phyloP scores from a whole-genome alignment of 2,797 vertebrate genomes.

The Oreonectes daqikongensis region DNA sequence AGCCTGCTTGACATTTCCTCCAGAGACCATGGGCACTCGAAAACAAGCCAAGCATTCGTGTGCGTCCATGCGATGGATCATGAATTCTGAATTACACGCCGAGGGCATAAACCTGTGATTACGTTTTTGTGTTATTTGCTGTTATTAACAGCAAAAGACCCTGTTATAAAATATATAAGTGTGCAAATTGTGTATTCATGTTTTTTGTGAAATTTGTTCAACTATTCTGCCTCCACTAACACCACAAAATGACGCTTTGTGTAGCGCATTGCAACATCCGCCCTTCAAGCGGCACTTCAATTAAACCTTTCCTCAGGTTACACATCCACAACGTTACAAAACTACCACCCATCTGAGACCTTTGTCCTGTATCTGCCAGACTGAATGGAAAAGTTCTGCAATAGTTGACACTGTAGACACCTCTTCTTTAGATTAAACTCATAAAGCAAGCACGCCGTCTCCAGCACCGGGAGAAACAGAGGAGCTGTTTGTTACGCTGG shows the following conservation, averaged over 20 bases:
- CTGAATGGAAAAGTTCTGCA: not conserved
- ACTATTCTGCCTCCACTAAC: conserved; percentile 15
- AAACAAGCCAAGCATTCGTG: conserved; percentile 36
- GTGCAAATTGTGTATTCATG: not conserved
- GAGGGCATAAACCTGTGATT: conserved; percentile 27
- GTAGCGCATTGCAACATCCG: not conserved
- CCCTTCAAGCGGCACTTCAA: not conserved
- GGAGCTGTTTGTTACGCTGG: conserved; percentile 73
- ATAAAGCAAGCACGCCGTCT: conserved; percentile 69
- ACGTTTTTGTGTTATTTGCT: conserved; percentile 11
- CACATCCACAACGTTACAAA: not conserved
- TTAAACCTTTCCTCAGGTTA: conserved; percentile 5
- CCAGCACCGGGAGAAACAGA: conserved; percentile 64
- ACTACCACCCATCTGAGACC: conserved; percentile 1
- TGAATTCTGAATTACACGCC: conserved; percentile 32
- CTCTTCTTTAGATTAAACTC: conserved; percentile 70
- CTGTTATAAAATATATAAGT: conserved; percentile 27
- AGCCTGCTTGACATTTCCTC: conserved; percentile 49
- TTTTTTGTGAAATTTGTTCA: conserved; percentile 18
- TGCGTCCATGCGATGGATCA: conserved; percentile 8
- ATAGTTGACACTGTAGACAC: conserved; percentile 29
- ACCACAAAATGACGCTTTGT: not conserved
- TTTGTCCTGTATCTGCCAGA: conserved; percentile 34
- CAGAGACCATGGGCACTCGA: conserved; percentile 14
- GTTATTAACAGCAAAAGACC: conserved; percentile 16